Percentiles rank a stretch among this genome's conserved stretches.
These are phyloP conservation scores for Steinernema khuongi DNA, from an alignment of 1,140 invertebrate genomes.

Conservation along the genomic window DNA sequence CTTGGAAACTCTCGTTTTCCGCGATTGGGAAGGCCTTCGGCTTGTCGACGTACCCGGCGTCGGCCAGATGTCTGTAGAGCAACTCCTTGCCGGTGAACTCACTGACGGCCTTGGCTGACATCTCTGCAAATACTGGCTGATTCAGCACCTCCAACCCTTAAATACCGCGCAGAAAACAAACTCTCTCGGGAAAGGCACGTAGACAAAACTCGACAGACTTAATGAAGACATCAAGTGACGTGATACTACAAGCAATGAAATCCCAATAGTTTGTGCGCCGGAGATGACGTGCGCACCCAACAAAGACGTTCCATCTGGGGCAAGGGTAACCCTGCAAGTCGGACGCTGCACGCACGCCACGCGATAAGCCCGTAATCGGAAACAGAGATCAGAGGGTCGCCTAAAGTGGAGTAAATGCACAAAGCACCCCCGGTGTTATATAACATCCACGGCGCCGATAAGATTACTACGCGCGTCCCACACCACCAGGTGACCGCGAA, in stretches of 20 bases:
- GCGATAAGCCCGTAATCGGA: background rate
- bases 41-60: constrained; percentile 67
- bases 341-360: background rate
- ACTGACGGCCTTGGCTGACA: constrained; percentile 96
- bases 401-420: background rate
- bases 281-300: background rate
- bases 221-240: too few relatives aligned
- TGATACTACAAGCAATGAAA: too few relatives aligned
- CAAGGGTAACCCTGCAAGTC: too few relatives aligned
- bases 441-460: background rate
- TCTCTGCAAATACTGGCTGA: constrained; percentile 59
- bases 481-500: background rate
- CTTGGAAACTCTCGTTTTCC: constrained; percentile 73
- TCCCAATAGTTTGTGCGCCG: background rate
- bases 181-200: too few relatives aligned
- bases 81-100: constrained; percentile 91
- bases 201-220: too few relatives aligned
- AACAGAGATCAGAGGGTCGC: background rate
- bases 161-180: background rate
- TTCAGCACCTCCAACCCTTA: background rate
- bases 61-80: constrained; percentile 75
- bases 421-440: background rate
- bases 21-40: constrained; percentile 77
- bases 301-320: background rate
- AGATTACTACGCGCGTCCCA: background rate